phyloP scores from a whole-genome alignment of 2,113 vertebrate genomes.

The Tiliqua scincoides region DNA sequence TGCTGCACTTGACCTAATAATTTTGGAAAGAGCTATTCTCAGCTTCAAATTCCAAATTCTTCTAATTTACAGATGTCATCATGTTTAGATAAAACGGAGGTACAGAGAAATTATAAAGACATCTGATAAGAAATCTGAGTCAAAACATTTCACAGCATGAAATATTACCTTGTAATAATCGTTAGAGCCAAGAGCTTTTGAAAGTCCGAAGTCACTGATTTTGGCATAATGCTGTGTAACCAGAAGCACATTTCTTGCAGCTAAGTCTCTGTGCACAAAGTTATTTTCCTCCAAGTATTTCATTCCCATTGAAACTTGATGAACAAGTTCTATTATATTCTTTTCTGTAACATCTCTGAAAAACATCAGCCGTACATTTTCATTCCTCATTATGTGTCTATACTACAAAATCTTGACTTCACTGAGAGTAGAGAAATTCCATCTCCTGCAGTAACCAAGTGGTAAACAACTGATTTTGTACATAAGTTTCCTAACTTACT shows the following conservation, averaged over 20 bases:
- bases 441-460: neutral
- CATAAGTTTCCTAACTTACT: neutral
- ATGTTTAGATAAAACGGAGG: neutral
- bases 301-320: constrained; percentile 98
- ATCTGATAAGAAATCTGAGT: neutral
- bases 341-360: constrained; percentile 84
- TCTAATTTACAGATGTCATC: neutral
- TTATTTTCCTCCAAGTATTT: constrained; percentile 96
- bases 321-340: constrained; percentile 95
- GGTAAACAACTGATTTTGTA: neutral
- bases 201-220: constrained; percentile 99
- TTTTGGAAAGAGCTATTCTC: neutral
- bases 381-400: neutral
- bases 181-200: constrained; percentile 90
- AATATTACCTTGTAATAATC: constrained; percentile 86
- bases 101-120: neutral
- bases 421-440: neutral
- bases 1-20: too few relatives aligned
- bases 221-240: constrained; percentile 98
- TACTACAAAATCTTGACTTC: neutral
- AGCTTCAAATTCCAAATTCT: neutral
- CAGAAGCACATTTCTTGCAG: constrained; percentile 93
- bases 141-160: neutral
- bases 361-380: constrained; percentile 46
- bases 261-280: constrained; percentile 97